phyloP scores from a whole-genome alignment of 2,797 vertebrate genomes.

The Octomys mimax region DNA sequence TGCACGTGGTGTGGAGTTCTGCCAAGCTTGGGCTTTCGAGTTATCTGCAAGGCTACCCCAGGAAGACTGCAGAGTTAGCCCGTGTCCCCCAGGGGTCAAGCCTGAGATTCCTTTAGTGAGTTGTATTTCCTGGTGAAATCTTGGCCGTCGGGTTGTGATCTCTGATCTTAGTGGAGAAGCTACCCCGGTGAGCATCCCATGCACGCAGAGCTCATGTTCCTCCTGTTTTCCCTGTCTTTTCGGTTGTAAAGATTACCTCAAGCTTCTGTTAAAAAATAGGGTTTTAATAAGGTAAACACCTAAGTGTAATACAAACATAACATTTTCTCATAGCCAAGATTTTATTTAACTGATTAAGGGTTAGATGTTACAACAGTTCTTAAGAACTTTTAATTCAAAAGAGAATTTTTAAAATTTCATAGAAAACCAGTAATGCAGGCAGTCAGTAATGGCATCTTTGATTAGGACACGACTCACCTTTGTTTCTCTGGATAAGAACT shows the following conservation, averaged over 20 bases:
- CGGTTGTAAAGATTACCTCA: background rate
- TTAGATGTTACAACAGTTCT: background rate
- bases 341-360: background rate
- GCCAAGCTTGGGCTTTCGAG: background rate
- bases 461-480: background rate
- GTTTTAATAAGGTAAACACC: background rate
- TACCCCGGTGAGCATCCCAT: background rate
- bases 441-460: background rate
- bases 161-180: background rate
- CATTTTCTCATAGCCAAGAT: background rate
- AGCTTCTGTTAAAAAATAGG: background rate
- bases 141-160: background rate
- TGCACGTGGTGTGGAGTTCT: background rate
- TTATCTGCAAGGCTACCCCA: background rate
- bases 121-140: background rate
- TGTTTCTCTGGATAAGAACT: background rate
- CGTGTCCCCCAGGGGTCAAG: background rate
- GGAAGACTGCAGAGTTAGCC: background rate
- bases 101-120: background rate
- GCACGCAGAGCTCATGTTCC: background rate
- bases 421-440: background rate
- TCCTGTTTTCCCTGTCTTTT: background rate
- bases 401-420: background rate
- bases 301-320: background rate
- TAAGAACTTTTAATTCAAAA: conserved; percentile 6